These are phyloP conservation scores for Lacerta bilineata DNA, from an alignment of 2,797 vertebrate species.

Conservation along the genomic window DNA sequence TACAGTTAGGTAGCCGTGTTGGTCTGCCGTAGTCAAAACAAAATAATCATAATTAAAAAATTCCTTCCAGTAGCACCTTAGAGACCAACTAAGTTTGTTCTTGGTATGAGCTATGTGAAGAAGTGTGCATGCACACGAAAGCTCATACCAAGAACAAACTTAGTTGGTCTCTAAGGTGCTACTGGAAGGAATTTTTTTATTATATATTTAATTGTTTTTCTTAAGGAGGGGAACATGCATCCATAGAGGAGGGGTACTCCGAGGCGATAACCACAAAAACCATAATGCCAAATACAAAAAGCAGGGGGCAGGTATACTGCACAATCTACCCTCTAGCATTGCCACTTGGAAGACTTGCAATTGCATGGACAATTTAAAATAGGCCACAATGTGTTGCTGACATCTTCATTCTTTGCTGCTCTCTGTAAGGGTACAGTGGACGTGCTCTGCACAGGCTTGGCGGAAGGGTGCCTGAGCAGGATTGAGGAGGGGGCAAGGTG, in stretches of 20 bases:
- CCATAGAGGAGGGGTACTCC: not conserved
- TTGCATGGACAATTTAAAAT: not conserved
- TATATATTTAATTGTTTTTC: conserved; percentile 45
- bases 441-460: not conserved
- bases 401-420: not conserved
- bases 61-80: too few species aligned
- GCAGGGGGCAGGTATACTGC: not conserved
- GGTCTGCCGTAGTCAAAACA: too few species aligned
- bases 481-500: too few species aligned
- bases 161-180: too few species aligned
- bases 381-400: not conserved
- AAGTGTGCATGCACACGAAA: too few species aligned
- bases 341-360: not conserved
- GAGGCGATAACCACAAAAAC: not conserved
- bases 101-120: too few species aligned
- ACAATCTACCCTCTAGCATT: not conserved
- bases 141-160: too few species aligned
- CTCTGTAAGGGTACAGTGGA: not conserved
- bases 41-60: too few species aligned
- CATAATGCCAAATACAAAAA: not conserved
- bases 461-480: not conserved
- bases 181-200: too few species aligned
- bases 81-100: too few species aligned
- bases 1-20: too few species aligned
- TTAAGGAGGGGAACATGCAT: not conserved